phyloP scores from a whole-genome alignment of 2,888 invertebrate species.

The Thecocarcelia acutangulata region DNA sequence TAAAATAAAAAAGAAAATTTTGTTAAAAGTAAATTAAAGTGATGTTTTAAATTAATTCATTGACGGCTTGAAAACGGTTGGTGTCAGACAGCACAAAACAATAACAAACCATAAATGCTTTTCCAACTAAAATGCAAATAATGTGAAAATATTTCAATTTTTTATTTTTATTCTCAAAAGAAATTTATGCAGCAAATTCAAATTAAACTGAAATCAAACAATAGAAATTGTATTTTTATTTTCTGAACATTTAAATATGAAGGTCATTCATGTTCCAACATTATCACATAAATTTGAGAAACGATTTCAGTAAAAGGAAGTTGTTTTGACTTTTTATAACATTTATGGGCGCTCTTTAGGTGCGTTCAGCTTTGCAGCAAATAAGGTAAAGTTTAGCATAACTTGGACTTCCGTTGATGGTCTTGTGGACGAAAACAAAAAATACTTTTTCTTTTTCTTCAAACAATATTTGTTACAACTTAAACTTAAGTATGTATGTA shows the following conservation, averaged over 20 bases:
- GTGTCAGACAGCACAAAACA: background rate
- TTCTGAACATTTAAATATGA: constrained; percentile 44
- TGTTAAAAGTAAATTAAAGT: constrained; percentile 26
- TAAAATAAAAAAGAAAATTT: constrained; percentile 46
- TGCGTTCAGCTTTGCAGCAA: constrained; percentile 62
- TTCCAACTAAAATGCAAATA: constrained; percentile 30
- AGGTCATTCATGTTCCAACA: constrained; percentile 57
- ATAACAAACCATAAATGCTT: constrained; percentile 2
- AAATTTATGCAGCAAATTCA: constrained; percentile 22
- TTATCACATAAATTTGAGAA: constrained; percentile 13
- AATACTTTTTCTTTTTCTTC: constrained; percentile 52
- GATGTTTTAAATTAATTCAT: constrained; percentile 22
- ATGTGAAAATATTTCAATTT: constrained; percentile 40
- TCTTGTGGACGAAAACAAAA: constrained; percentile 41
- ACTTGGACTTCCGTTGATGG: constrained; percentile 67
- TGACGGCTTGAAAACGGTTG: constrained; percentile 28
- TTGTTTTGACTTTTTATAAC: constrained; percentile 55
- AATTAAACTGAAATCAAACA: constrained; percentile 24
- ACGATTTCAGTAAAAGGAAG: constrained; percentile 63
- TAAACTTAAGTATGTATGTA: no score
- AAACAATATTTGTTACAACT: constrained; percentile 9
- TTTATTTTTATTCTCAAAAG: background rate
- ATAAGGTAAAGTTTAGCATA: constrained; percentile 65
- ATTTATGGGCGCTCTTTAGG: constrained; percentile 58
- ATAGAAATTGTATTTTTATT: constrained; percentile 31